Percentiles rank a stretch among this genome's conserved stretches.
Evolutionary conservation across 2,113 vertebrate genomes (phyloP).

Genomic region (Lathamus discolor): DNA sequence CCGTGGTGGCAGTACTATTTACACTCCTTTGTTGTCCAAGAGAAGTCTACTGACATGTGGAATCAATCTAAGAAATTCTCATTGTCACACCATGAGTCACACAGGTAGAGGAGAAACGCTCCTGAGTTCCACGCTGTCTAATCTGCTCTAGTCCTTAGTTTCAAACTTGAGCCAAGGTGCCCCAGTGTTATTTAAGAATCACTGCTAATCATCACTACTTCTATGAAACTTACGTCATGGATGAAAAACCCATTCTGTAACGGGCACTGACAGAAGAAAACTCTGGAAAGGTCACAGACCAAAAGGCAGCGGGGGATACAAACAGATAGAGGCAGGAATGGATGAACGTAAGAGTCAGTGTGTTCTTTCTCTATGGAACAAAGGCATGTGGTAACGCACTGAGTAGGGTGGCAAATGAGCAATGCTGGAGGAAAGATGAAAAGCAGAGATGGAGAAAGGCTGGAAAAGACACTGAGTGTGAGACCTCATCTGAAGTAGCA

Average conservation of each 20-base stretch:
- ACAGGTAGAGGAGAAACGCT: neutral
- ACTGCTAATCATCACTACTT: neutral
- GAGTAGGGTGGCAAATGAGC: neutral
- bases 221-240: neutral
- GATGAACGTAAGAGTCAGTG: rapidly evolving
- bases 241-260: neutral
- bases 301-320: neutral
- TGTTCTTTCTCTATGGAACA: neutral
- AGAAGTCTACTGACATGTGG: neutral
- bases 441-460: neutral
- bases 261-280: neutral
- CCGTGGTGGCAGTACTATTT: rapidly evolving
- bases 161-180: neutral
- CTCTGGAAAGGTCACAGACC: neutral
- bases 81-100: neutral
- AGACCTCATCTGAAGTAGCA: neutral
- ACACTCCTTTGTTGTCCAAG: neutral
- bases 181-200: neutral
- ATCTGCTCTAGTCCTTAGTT: neutral
- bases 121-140: neutral
- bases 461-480: rapidly evolving
- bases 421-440: neutral
- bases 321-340: rapidly evolving
- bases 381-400: rapidly evolving
- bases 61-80: neutral